These are phyloP conservation scores for Mustela lutreola DNA, from an alignment of 2,113 vertebrate species.

Conservation along the genomic window DNA sequence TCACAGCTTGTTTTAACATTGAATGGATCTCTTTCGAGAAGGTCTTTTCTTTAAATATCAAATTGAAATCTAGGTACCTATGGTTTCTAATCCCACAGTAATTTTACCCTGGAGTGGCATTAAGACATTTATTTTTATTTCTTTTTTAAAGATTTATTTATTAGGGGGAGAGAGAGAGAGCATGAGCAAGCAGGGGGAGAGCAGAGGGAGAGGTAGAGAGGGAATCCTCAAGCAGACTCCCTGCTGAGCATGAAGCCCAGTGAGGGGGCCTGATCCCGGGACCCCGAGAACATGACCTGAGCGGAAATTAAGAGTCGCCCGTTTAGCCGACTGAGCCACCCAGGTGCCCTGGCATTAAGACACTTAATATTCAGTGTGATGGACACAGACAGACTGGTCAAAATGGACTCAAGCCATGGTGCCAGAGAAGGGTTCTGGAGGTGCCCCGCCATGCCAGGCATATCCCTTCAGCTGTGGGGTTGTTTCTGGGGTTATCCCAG, in stretches of 20 bases:
- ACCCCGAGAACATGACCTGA: background rate
- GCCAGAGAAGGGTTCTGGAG: background rate
- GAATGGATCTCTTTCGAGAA: background rate
- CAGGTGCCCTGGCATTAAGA: background rate
- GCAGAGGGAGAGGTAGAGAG: background rate
- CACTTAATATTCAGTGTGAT: background rate
- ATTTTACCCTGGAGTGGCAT: background rate
- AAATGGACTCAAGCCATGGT: background rate
- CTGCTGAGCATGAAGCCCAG: background rate
- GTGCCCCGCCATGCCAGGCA: background rate
- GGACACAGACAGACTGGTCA: background rate
- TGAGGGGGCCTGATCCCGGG: background rate
- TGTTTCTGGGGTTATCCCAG: background rate
- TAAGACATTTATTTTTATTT: background rate
- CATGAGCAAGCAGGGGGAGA: background rate
- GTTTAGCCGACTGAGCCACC: background rate
- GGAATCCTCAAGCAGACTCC: background rate
- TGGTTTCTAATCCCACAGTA: background rate
- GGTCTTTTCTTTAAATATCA: background rate
- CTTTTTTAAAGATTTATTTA: background rate
- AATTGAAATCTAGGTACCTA: background rate
- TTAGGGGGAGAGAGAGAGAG: background rate
- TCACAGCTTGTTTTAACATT: background rate
- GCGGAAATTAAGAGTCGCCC: background rate
- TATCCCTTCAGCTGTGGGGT: background rate